phyloP scores from a whole-genome alignment of 2,797 vertebrate species.

The Alectoris magna region DNA sequence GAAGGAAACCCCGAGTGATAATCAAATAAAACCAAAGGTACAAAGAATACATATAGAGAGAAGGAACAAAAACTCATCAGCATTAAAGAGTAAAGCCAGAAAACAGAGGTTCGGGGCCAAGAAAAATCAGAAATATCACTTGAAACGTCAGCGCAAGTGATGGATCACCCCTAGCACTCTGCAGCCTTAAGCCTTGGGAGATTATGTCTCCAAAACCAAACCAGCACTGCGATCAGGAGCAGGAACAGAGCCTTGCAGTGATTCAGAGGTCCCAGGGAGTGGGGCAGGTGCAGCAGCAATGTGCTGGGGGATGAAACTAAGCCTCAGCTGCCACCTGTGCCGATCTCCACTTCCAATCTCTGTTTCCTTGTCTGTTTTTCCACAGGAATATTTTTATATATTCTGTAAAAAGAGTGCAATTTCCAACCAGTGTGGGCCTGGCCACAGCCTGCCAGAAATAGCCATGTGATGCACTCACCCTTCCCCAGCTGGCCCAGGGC shows the following conservation, averaged over 20 bases:
- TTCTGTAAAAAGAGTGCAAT: not conserved
- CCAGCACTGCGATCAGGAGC: not conserved
- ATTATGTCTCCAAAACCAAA: not conserved
- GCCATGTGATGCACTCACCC: not conserved
- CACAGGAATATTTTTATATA: not conserved
- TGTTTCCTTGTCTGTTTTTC: not conserved
- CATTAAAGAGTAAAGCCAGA: not conserved
- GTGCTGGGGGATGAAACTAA: not conserved
- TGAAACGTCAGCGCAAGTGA: not conserved
- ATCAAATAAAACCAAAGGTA: conserved; percentile 38
- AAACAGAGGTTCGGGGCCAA: not conserved
- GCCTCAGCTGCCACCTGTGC: not conserved
- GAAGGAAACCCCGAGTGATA: conserved; percentile 4
- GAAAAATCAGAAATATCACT: not conserved
- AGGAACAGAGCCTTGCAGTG: not conserved
- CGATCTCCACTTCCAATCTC: not conserved
- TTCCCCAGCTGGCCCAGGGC: not conserved
- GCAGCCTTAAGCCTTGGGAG: not conserved
- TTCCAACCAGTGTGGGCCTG: not conserved
- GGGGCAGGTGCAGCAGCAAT: not conserved
- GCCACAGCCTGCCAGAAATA: not conserved
- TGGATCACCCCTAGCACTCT: not conserved
- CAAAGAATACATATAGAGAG: conserved; percentile 12
- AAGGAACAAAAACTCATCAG: conserved; percentile 15
- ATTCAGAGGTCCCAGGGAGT: not conserved